Evolutionary conservation across 1,140 invertebrate genomes (phyloP).

Genomic region (Rhizoglyphus robini): DNA sequence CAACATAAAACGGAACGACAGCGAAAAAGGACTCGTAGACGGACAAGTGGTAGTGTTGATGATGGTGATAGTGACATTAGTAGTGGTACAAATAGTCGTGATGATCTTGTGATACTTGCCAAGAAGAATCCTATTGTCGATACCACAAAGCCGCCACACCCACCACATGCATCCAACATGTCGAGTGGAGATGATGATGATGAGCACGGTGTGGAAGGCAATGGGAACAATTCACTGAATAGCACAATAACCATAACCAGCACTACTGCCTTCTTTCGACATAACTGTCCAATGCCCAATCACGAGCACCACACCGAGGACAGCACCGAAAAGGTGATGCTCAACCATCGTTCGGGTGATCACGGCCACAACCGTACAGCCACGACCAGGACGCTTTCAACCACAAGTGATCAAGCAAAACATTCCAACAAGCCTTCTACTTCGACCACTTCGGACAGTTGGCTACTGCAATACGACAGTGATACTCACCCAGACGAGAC

Average conservation of each 20-base stretch:
- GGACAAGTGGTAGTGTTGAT: neutral
- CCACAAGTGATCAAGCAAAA: neutral
- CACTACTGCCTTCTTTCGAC: slow-evolving; percentile 6
- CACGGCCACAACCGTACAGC: no score
- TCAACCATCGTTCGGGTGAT: no score
- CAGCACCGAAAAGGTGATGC: neutral
- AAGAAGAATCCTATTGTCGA: neutral
- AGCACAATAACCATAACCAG: neutral
- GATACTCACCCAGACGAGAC: neutral
- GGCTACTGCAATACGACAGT: neutral
- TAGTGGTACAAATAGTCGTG: neutral
- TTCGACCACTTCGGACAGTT: neutral
- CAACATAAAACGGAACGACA: neutral
- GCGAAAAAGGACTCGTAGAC: neutral
- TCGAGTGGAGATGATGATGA: no score
- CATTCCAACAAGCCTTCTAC: neutral
- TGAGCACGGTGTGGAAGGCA: neutral
- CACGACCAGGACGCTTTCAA: no score
- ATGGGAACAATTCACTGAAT: neutral
- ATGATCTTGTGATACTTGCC: neutral
- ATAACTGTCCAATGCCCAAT: slow-evolving; percentile 5
- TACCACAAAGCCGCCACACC: no score
- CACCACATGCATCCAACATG: no score
- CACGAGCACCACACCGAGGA: neutral
- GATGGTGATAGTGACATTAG: neutral